Base-by-base conservation (phyloP, 2,888 invertebrate genomes). In the Aphidoletes aphidimyza region DNA sequence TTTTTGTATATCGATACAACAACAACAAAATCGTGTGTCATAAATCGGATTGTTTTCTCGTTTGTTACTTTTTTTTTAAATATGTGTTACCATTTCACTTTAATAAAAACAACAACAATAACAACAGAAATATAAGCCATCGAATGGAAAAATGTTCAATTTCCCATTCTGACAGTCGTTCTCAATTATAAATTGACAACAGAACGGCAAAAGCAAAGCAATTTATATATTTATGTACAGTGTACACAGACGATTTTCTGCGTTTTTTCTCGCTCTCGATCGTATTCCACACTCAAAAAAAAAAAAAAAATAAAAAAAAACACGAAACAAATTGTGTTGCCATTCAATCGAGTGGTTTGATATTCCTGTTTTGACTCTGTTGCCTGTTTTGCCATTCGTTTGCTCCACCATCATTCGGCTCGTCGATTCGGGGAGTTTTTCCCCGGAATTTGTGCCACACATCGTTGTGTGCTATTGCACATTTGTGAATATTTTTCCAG, bases 101-200 rank as follows among this genome's bases (percentile, higher is more conserved):
- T n/a, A n/a, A n/a, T n/a, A n/a, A n/a, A n/a, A n/a, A n/a, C n/a
- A n/a, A n/a, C n/a, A n/a, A n/a, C n/a, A n/a, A n/a, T n/a, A n/a
- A n/a, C n/a, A n/a, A n/a, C n/a, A n/a, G n/a, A n/a, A n/a, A n/a
- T n/a, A 81, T 81, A 81, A 81, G 81, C 37, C 81, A 81, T 81
- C 81, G 81, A 81, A 81, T 37, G 81, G 37, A 81, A 81, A 81
- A 81, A 81, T 81, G 81, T 81, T 81, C 81, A 81, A 81, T 81
- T 81, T 81, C 37, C 81, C 37, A 81, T 81, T 81, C 37, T 81
- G 81, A 81, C 81, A 81, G 81, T 81, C 37, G 81, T 81, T 81
- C 37, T 81, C 81, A 81, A 81, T 81, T 81, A 81, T 81, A 37
- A 81, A 81, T 81, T 81, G 81, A 81, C 81, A 81, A 81, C 37